phyloP scores from a whole-genome alignment of 2,797 vertebrate species.

The Bucorvus abyssinicus region DNA sequence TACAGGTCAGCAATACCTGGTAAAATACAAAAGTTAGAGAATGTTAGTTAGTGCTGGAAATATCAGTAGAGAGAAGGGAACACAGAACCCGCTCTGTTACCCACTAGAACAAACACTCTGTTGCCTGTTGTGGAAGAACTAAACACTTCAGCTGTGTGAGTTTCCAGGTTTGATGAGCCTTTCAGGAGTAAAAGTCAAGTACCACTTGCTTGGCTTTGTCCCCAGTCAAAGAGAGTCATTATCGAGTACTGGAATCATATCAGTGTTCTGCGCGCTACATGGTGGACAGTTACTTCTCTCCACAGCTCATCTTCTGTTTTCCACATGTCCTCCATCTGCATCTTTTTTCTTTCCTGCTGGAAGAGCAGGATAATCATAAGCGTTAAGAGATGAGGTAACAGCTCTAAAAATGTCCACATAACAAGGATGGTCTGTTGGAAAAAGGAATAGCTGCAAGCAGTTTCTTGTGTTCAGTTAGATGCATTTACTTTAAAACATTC shows the following conservation, averaged over 20 bases:
- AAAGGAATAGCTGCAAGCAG: neutral
- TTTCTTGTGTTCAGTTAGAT: neutral
- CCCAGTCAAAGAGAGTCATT: neutral
- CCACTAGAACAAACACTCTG: neutral
- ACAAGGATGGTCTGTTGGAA: neutral
- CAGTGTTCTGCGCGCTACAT: neutral
- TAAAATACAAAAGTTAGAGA: neutral
- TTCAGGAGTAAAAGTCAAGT: neutral
- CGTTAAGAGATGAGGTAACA: neutral
- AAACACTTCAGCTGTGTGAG: neutral
- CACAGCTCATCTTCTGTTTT: conserved; percentile 1
- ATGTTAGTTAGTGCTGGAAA: neutral
- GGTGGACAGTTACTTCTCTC: neutral
- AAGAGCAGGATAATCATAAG: neutral
- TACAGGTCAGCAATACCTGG: neutral
- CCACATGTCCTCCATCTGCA: neutral
- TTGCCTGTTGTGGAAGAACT: neutral
- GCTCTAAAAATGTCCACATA: neutral
- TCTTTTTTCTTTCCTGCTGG: neutral
- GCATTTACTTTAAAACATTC: neutral
- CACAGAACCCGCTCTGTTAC: neutral
- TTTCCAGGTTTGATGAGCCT: neutral
- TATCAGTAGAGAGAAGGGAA: neutral
- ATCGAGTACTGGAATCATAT: neutral
- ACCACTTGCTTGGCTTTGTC: conserved; percentile 17